A percentile compares a stretch with the other conserved stretches of the same genome.
phyloP scores from a whole-genome alignment of 2,797 vertebrate species.

The Diplodus sargus region DNA sequence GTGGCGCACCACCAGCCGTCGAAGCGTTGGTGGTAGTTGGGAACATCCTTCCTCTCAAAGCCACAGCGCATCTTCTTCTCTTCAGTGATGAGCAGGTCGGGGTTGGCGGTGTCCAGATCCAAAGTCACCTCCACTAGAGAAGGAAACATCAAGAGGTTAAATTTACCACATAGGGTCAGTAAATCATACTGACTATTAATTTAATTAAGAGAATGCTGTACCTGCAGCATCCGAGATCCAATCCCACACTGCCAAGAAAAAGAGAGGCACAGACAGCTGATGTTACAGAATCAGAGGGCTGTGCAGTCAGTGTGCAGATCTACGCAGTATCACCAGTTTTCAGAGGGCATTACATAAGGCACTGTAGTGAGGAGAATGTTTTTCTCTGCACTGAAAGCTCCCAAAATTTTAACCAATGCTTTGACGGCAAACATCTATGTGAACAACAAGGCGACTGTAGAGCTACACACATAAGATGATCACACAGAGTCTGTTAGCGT shows the following conservation, averaged over 20 bases:
- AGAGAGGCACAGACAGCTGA: neutral
- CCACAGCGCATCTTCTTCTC: slow-evolving; percentile 86
- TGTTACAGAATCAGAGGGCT: neutral
- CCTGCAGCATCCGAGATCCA: slow-evolving; percentile 86
- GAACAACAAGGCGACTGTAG: neutral
- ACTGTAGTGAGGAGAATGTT: neutral
- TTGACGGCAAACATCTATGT: neutral
- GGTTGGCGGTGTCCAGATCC: slow-evolving; percentile 85
- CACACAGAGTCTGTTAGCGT: no score
- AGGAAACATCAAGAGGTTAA: neutral
- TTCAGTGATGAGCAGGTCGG: slow-evolving; percentile 85
- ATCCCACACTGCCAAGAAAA: slow-evolving; percentile 82
- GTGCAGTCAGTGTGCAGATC: neutral
- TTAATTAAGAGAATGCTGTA: slow-evolving; percentile 50
- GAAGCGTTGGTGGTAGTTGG: slow-evolving; percentile 85
- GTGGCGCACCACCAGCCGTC: slow-evolving; percentile 88
- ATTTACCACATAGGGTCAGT: neutral
- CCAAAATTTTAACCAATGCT: neutral
- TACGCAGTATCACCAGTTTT: neutral
- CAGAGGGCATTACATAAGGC: neutral
- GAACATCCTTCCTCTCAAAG: slow-evolving; percentile 82
- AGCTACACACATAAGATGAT: neutral
- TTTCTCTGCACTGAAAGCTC: neutral
- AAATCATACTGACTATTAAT: neutral
- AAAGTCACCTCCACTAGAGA: slow-evolving; percentile 83